Evolutionary conservation across 2,113 vertebrate species (phyloP).

Genomic region (Baryphthengus martii): DNA sequence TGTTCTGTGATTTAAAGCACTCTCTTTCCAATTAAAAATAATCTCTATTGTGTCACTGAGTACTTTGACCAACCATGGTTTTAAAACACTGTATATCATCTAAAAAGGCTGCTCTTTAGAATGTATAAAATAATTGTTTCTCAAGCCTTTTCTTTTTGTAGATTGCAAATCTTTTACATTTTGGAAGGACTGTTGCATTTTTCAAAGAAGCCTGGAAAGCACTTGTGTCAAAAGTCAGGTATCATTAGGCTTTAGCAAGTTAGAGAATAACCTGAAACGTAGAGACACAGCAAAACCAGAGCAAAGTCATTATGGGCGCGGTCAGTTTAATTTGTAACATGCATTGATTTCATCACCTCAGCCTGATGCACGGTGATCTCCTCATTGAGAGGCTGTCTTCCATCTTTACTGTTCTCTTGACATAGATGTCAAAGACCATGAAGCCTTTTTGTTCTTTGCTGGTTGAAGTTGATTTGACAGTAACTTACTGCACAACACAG

Average conservation of each 20-base stretch:
- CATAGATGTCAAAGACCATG: fast-evolving
- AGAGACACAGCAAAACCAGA: neutral
- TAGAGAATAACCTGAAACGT: neutral
- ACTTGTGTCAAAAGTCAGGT: neutral
- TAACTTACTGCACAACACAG: neutral
- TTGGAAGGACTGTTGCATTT: neutral
- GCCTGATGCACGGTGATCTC: neutral
- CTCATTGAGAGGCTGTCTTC: neutral
- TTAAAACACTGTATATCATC: neutral
- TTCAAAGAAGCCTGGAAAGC: neutral
- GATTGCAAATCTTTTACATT: neutral
- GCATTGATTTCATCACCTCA: neutral
- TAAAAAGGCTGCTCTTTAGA: neutral
- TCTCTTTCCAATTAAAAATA: neutral
- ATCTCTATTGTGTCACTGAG: neutral
- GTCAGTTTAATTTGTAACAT: neutral
- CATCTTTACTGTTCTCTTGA: fast-evolving
- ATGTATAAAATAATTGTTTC: neutral
- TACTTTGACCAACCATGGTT: neutral
- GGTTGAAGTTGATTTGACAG: neutral
- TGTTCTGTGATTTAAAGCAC: neutral
- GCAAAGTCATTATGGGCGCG: fast-evolving
- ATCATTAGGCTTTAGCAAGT: neutral
- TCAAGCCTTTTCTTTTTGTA: neutral
- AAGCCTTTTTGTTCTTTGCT: neutral